Percentiles rank a stretch among this genome's conserved stretches.
Conservation (phyloP, 2,888 invertebrate species). For the Drosophila koepferae region DNA sequence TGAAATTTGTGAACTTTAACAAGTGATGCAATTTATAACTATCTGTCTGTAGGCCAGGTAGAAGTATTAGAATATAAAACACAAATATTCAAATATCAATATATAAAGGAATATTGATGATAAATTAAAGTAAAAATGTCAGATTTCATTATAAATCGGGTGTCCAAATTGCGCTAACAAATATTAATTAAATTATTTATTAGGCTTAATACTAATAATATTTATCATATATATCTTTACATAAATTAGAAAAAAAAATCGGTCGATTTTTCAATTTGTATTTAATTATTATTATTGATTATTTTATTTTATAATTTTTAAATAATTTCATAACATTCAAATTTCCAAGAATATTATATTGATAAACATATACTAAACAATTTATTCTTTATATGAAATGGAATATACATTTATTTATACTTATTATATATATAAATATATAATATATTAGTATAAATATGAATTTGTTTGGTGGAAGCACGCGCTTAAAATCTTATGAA, state of each 20-base stretch:
- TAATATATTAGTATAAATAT: not conserved
- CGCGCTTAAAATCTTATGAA: slow-evolving; percentile 28
- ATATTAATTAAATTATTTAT: not conserved
- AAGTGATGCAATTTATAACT: not conserved
- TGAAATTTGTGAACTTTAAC: not conserved
- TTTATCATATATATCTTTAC: not conserved
- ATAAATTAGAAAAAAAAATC: not conserved
- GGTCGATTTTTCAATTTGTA: not conserved
- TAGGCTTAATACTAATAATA: not conserved
- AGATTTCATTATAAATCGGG: not conserved
- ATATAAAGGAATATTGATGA: not conserved
- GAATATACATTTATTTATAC: not conserved
- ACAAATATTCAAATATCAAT: slow-evolving; percentile 4
- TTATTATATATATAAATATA: not conserved
- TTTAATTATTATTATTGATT: not conserved
- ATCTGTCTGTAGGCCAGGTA: not conserved
- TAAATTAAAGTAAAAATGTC: not conserved
- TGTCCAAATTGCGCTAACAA: not conserved
- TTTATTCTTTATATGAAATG: no score
- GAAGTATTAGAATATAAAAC: slow-evolving; percentile 38
- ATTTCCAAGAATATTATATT: no score
- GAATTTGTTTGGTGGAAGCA: slow-evolving; percentile 7
- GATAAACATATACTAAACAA: no score
- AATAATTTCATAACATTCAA: not conserved
- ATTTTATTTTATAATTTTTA: no score